Conservation (phyloP, 2,888 invertebrate species). For the Epinotia nisella region DNA sequence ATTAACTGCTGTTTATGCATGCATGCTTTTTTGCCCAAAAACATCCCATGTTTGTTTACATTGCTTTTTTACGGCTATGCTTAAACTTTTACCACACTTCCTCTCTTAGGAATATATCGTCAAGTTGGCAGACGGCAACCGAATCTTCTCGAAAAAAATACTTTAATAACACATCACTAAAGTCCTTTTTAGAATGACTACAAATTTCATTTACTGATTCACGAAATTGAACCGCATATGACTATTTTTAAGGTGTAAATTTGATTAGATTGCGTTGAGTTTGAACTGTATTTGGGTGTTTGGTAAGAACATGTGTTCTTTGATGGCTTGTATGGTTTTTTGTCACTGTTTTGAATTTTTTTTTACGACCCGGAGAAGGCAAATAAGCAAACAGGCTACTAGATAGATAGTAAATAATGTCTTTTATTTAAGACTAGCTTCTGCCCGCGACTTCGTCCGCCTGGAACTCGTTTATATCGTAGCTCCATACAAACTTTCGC, state of each 20-base stretch:
- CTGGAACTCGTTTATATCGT: too few species aligned
- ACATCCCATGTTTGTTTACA: slow-evolving; percentile 31
- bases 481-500: too few species aligned
- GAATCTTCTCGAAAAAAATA: neutral
- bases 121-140: slow-evolving; percentile 6
- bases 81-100: slow-evolving; percentile 36
- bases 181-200: neutral
- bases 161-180: neutral
- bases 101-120: slow-evolving; percentile 18
- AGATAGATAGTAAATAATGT: neutral
- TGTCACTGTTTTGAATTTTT: neutral
- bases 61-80: slow-evolving; percentile 33
- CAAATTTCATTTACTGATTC: neutral
- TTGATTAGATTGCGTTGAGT: neutral
- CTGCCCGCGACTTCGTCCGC: too few species aligned
- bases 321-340: slow-evolving; percentile 13
- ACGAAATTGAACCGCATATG: neutral
- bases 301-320: slow-evolving; percentile 28
- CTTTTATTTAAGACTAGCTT: too few species aligned
- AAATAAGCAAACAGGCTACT: neutral
- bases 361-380: neutral
- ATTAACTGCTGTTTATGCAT: slow-evolving; percentile 9
- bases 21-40: neutral
- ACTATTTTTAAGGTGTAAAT: neutral
- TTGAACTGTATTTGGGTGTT: slow-evolving; percentile 32